Evolutionary conservation across 2,888 invertebrate genomes (phyloP), one percentile per base, ranked within the genome.

Genomic region (Phoenoteleia sp.): DNA sequence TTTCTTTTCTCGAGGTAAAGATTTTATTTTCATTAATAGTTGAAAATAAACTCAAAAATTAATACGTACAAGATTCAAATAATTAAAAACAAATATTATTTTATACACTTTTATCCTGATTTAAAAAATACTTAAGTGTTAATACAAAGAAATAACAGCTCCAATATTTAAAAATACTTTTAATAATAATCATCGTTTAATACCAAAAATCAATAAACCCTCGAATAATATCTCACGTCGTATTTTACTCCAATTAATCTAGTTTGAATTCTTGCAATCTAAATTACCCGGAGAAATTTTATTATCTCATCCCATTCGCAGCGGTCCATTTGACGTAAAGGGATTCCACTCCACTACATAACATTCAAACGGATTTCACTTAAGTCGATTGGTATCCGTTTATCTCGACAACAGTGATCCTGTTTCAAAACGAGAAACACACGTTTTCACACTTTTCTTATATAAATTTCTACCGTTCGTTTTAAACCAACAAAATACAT

Each of bases 331-430:
- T 72, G 71, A 77, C 47, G 67, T 67, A 74, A 83, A 67, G 47
- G 67, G 72, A 72, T 83, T 83, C 72, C 19, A 33, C 47, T 23
- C 29, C 19, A 15, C 19, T 82, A 42, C 42, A 33, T 17, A 42
- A 23, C 77, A 54, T 77, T 67, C 66, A 77, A 82, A 52, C 72
- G 76, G 77, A 83, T 77, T 74, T 83, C 77, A 77, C 72, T 83
- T 77, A 77, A 77, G 67, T 83, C 66, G 66, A 82, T 82, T 76
- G 76, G 42, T 66, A 54, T 66, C 66, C 71, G 58, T 77, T 76
- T 66, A 66, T 72, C 66, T 64, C 54, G 36, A 71, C 76, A 71
- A 49, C 17, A n/a, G 49, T 15, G 69, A 75, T 39, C 56, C 42
- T 76, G 27, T 71, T 75, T 62, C 23, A 36, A 2, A 49, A 29